Evolutionary conservation across 2,797 vertebrate genomes (phyloP), one percentile per base, ranked within the genome.

Genomic region (Centropyge bicolor): DNA sequence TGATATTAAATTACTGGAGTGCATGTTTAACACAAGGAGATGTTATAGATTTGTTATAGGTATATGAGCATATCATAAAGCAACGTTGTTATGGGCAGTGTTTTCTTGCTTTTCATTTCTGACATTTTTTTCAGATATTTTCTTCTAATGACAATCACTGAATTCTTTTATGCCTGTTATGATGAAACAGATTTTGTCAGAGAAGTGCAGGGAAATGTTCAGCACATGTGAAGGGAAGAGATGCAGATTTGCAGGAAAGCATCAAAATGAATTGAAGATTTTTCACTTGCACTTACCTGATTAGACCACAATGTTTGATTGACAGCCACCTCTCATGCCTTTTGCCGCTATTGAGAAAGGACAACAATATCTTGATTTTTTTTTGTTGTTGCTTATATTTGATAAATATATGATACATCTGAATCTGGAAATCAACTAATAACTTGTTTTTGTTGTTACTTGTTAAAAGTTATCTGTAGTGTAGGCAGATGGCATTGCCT

Each of bases 321-420:
- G 62, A 76, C 62, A 72, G 49, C 61, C 67, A n/a, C 56, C n/a
- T 49, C 41, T 31, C 40, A 24, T 6, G 11, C 31, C n/a, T 38
- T 63, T 67, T 68, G 27, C 54, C 20, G 16, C 43, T 22, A 51
- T 60, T 46, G 51, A 20, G 61, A 24, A 6, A 24, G 40, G 16
- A 54, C 6, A 70, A 49, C 27, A 31, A 31, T 31, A 31, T 31
- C 27, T 31, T 31, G 27, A 31, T 31, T 31, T 31, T 31, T 31
- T 31, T 31, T 31, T 31, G 27, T 31, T 31, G 27, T 31, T 31
- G 27, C 2, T 31, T 31, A 31, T 2, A 31, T 31, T 31, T 31
- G n/a, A n/a, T n/a, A n/a, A n/a, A n/a, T 31, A 4, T 31, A 31
- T 31, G 2, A 31, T 31, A 31, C 2, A 31, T 31, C 27, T 31